phyloP scores from a whole-genome alignment of 2,113 vertebrate species.

The Saccopteryx bilineata region DNA sequence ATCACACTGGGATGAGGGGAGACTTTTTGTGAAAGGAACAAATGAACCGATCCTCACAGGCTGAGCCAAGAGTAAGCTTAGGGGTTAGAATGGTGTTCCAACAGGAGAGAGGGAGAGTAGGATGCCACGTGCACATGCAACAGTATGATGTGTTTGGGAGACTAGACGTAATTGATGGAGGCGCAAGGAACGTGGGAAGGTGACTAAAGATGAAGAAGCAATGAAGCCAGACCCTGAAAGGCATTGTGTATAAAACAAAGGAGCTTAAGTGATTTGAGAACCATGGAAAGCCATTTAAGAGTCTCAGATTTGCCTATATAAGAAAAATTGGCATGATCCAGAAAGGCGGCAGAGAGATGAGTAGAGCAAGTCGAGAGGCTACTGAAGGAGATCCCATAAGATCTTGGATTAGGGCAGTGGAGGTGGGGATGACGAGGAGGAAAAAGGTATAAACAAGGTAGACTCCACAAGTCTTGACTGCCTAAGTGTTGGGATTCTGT shows the following conservation, averaged over 20 bases:
- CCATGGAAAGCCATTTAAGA: neutral
- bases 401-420: neutral
- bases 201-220: neutral
- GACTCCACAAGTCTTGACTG: neutral
- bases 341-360: neutral
- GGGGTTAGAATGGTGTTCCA: neutral
- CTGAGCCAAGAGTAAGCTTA: neutral
- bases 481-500: neutral
- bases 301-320: neutral
- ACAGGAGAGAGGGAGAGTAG: neutral
- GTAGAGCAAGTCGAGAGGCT: neutral
- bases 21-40: neutral
- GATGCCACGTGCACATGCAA: neutral
- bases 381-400: neutral
- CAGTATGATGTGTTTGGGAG: neutral
- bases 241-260: neutral
- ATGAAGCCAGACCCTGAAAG: neutral
- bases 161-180: neutral
- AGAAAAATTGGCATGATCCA: neutral
- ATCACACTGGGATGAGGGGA: neutral
- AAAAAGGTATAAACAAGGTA: neutral
- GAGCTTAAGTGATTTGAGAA: neutral
- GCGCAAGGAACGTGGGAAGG: neutral
- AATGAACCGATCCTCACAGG: neutral
- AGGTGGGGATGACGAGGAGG: neutral